A percentile compares a stretch with the other conserved stretches of the same genome.
These are phyloP conservation scores for Girardia tigrina DNA, from an alignment of 2,888 invertebrate genomes.

Conservation along the genomic window DNA sequence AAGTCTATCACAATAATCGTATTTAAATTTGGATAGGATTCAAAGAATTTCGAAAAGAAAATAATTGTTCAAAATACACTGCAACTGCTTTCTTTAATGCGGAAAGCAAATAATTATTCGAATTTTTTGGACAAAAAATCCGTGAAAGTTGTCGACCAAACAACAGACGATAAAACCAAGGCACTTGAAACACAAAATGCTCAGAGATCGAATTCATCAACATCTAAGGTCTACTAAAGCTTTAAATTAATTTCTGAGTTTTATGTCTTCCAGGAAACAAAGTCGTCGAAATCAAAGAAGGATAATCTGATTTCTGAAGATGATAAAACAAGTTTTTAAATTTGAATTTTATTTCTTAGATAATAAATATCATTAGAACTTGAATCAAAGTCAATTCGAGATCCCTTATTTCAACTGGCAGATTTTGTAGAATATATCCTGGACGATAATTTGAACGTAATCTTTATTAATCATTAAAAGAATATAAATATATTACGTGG, in stretches of 20 bases:
- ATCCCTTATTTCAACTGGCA: constrained; percentile 9
- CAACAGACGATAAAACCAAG: neutral
- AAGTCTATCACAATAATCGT: too few relatives aligned
- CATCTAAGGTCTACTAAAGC: neutral
- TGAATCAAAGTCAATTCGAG: neutral
- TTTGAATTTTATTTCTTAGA: neutral
- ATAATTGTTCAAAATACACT: neutral
- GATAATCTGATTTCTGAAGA: neutral
- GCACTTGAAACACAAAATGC: neutral
- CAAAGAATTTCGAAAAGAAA: neutral
- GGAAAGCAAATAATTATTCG: neutral
- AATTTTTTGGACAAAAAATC: neutral
- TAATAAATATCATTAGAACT: neutral
- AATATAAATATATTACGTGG: neutral
- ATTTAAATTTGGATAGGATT: neutral
- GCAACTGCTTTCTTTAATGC: neutral
- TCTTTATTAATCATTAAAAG: too few relatives aligned
- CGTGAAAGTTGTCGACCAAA: neutral
- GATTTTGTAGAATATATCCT: neutral
- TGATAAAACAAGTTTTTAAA: neutral
- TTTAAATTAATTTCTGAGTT: neutral
- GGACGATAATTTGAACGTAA: neutral
- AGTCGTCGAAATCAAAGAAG: neutral
- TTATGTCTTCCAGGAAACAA: neutral
- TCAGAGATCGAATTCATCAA: constrained; percentile 4